Evolutionary conservation across 2,113 vertebrate genomes (phyloP), one percentile per base, ranked within the genome.

Genomic region (Prietella phreatophila): DNA sequence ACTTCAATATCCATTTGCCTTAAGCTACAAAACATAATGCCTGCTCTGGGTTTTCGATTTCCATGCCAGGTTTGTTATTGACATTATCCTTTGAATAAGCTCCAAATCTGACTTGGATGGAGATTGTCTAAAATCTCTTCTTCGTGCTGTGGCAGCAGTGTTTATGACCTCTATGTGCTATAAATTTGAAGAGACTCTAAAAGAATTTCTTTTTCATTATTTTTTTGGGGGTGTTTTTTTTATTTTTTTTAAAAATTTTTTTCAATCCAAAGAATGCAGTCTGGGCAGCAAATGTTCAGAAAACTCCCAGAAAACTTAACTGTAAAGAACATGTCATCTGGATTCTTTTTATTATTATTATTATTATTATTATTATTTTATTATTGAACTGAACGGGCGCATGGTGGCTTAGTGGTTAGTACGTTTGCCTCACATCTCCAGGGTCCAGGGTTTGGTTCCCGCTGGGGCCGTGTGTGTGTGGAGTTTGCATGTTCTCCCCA

Each of bases 91-190:
- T 83, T 83, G 82, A 83, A 27, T 65, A 25, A 15, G 82, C 20
- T 83, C 82, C 82, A 61, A 83, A 83, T 63, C 58, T 61, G 80
- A 19, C 80, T 82, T 82, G 39, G 55, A 42, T 61, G 33, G 80
- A 61, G 17, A 82, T 61, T 82, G 61, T 82, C 17, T 11, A 58
- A 60, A 58, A 60, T 82, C 33, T 22, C 80, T 60, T 39, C 30
- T 19, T 82, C 80, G 14, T 27, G 39, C 80, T 25, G 33, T 39
- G 22, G 80, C 80, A 61, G 56, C 80, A 27, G 4, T 60, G 55
- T 82, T 39, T 39, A 39, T 27, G 56, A 82, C 80, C 80, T 82
- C 56, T 25, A 56, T 61, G 80, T 0, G 13, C 56, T 60, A 3
- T 20, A 82, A 82, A 82, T 39, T 58, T 82, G 20, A 82, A 61